Conservation (phyloP, 2,888 invertebrate species). For the Drosophila dives region DNA sequence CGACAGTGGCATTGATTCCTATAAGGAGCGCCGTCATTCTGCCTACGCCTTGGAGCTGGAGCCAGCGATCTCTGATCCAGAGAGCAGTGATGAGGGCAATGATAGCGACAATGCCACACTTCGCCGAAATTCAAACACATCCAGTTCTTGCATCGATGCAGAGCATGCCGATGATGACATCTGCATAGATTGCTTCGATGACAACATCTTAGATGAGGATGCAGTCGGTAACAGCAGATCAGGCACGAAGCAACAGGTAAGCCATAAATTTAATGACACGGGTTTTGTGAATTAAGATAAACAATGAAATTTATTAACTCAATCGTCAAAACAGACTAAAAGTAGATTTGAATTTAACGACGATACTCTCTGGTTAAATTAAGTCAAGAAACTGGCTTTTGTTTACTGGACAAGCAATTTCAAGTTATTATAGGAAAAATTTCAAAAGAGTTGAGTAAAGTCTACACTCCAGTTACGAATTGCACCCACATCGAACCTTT, state of each 20-base stretch:
- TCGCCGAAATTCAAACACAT: conserved; percentile 72
- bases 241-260: conserved; percentile 53
- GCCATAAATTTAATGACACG: not conserved
- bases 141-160: conserved; percentile 61
- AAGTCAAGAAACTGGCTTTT: not conserved
- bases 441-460: not conserved
- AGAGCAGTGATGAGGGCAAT: conserved; percentile 75
- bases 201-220: conserved; percentile 37
- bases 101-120: conserved; percentile 71
- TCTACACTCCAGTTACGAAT: not conserved
- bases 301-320: not conserved
- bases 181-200: conserved; percentile 52
- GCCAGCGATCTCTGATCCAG: conserved; percentile 72
- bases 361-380: not conserved
- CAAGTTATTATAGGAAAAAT: not conserved
- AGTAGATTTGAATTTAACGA: not conserved
- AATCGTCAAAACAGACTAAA: not conserved
- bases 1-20: conserved; percentile 41
- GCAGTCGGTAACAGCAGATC: conserved; percentile 8
- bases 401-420: not conserved
- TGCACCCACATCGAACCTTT: not conserved
- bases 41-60: conserved; percentile 79
- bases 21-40: conserved; percentile 58
- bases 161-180: conserved; percentile 52
- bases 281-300: not conserved